These are phyloP conservation scores for Crenichthys baileyi DNA, from an alignment of 2,797 vertebrate genomes.

Conservation along the genomic window DNA sequence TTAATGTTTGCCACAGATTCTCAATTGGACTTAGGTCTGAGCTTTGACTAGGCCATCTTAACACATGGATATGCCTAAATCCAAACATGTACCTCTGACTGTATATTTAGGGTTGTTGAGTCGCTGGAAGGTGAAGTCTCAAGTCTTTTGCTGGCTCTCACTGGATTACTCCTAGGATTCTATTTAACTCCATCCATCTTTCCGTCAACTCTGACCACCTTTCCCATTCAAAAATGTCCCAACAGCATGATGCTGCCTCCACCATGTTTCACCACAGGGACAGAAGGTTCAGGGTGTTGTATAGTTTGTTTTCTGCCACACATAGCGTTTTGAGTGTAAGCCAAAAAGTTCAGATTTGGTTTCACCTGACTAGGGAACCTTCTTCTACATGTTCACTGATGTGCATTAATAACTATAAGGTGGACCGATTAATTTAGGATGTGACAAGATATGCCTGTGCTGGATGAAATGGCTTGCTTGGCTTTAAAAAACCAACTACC, in stretches of 20 bases:
- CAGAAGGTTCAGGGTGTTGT: not conserved
- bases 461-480: not conserved
- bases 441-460: not conserved
- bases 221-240: not conserved
- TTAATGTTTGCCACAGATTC: not conserved
- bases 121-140: not conserved
- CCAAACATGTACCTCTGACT: not conserved
- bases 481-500: not conserved
- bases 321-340: not conserved
- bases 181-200: not conserved
- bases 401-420: not conserved
- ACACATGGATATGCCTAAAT: not conserved
- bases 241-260: not conserved
- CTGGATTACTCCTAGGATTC: not conserved
- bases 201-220: not conserved
- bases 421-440: not conserved
- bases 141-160: not conserved
- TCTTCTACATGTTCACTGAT: not conserved
- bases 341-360: not conserved
- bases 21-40: not conserved
- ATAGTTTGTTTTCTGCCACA: not conserved
- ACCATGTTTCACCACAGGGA: not conserved
- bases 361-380: not conserved
- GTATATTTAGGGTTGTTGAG: not conserved
- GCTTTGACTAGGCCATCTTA: not conserved